phyloP scores from a whole-genome alignment of 2,113 vertebrate species.

The Natator depressus region DNA sequence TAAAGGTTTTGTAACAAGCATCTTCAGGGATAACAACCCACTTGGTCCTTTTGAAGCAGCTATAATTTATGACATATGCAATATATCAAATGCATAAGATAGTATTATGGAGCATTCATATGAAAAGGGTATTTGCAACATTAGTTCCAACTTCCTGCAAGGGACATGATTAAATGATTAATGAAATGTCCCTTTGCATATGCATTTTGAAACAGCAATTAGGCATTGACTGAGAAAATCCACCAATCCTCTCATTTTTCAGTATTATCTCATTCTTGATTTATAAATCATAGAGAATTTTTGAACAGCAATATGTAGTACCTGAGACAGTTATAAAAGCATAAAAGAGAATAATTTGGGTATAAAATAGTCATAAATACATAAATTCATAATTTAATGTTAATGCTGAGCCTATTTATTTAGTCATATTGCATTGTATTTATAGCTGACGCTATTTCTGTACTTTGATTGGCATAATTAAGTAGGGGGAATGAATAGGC shows the following conservation, averaged over 20 bases:
- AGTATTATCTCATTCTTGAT: conserved; percentile 93
- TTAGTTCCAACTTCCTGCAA: conserved; percentile 99
- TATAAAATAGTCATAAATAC: conserved; percentile 91
- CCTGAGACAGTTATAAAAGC: conserved; percentile 90
- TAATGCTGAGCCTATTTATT: conserved; percentile 86
- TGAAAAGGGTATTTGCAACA: conserved; percentile 99
- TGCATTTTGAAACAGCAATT: conserved; percentile 99
- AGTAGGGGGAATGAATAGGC: conserved; percentile 87
- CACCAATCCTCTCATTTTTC: conserved; percentile 88
- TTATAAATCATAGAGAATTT: conserved; percentile 95
- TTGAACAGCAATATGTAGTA: conserved; percentile 88
- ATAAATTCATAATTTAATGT: conserved; percentile 91
- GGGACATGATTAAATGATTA: conserved; percentile 99
- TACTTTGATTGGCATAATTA: conserved; percentile 93
- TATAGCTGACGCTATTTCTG: conserved; percentile 84
- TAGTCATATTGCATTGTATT: conserved; percentile 86
- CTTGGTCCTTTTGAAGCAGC: conserved; percentile 95
- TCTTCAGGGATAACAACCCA: conserved; percentile 92
- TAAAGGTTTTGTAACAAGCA: conserved; percentile 91
- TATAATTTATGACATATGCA: conserved; percentile 99
- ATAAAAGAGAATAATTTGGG: conserved; percentile 87
- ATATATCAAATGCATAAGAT: conserved; percentile 99
- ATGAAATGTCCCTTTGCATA: conserved; percentile 99
- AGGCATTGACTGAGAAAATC: conserved; percentile 92
- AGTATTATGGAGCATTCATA: conserved; percentile 98